Conservation (phyloP, 2,888 invertebrate species). For the Sphinx pinastri region DNA sequence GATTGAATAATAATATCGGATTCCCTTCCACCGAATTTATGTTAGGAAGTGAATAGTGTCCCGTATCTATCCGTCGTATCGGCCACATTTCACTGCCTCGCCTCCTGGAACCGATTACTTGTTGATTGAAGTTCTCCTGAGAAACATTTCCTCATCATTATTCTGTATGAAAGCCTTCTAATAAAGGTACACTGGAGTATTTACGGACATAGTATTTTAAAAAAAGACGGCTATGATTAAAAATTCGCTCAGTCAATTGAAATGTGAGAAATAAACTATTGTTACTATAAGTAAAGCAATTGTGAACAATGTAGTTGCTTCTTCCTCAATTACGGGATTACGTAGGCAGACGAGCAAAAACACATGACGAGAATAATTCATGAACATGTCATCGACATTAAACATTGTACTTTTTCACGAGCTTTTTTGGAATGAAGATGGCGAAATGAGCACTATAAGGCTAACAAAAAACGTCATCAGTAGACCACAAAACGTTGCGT, state of each 20-base stretch:
- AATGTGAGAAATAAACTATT: constrained; percentile 10
- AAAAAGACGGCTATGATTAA: not conserved
- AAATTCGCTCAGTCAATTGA: not conserved
- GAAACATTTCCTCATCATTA: not conserved
- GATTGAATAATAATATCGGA: constrained; percentile 84
- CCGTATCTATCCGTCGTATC: constrained; percentile 73
- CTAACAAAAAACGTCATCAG: constrained; percentile 55
- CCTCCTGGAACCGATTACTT: constrained; percentile 57
- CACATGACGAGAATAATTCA: not conserved
- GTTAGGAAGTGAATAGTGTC: constrained; percentile 79
- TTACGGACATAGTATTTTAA: not conserved
- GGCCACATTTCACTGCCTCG: constrained; percentile 53
- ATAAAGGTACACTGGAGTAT: not conserved
- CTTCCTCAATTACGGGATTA: constrained; percentile 5
- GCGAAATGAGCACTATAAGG: not conserved
- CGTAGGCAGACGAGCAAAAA: constrained; percentile 12
- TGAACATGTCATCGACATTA: constrained; percentile 5
- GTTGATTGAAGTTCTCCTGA: not conserved
- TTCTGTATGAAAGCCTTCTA: not conserved
- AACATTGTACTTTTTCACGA: not conserved
- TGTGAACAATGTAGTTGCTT: constrained; percentile 11
- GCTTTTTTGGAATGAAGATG: constrained; percentile 1
- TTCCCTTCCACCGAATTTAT: constrained; percentile 82
- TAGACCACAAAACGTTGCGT: constrained; percentile 62
- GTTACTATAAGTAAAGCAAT: not conserved